Evolutionary conservation across 2,888 invertebrate species (phyloP).

Genomic region (Nebria salina): DNA sequence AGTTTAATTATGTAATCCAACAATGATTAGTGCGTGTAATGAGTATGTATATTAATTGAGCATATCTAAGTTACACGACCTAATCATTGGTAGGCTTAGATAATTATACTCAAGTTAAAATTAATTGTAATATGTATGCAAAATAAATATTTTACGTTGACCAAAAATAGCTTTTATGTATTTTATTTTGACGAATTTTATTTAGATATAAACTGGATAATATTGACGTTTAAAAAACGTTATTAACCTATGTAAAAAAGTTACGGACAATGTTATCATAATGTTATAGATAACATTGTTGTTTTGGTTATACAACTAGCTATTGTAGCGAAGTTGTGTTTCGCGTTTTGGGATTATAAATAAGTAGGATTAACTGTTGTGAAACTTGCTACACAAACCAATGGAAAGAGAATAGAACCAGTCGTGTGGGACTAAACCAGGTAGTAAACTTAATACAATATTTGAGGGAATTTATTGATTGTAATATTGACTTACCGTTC

Average conservation of each 20-base stretch:
- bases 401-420: background rate
- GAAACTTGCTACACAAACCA: background rate
- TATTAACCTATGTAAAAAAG: background rate
- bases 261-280: background rate
- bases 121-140: background rate
- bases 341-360: background rate
- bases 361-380: background rate
- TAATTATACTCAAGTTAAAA: too few relatives aligned
- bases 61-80: too few relatives aligned
- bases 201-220: background rate
- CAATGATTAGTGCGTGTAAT: too few relatives aligned
- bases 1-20: too few relatives aligned
- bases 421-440: background rate
- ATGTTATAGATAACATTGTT: conserved; percentile 1
- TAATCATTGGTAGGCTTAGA: too few relatives aligned
- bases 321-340: background rate
- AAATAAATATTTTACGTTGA: background rate
- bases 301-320: background rate
- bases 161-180: too few relatives aligned
- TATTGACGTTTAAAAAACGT: background rate
- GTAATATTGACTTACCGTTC: conserved; percentile 31
- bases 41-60: too few relatives aligned
- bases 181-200: background rate
- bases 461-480: background rate
- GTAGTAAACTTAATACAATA: background rate